Evolutionary conservation across 2,797 vertebrate genomes (phyloP).

Genomic region (Notoglanidium macrostoma): DNA sequence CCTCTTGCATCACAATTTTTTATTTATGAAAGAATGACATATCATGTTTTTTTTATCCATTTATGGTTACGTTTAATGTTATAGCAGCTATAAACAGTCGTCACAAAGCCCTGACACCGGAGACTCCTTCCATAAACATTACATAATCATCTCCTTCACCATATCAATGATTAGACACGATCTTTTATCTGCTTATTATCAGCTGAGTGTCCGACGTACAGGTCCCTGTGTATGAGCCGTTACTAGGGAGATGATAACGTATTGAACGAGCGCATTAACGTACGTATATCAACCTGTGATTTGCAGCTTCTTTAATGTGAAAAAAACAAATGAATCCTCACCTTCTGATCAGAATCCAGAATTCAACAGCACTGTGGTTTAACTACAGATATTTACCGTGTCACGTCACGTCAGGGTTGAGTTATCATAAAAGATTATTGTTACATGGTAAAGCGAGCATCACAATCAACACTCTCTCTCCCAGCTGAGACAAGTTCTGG

Average conservation of each 20-base stretch:
- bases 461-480: neutral
- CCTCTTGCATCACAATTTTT: neutral
- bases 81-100: neutral
- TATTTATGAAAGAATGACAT: neutral
- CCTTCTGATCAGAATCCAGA: neutral
- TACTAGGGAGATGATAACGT: neutral
- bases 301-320: neutral
- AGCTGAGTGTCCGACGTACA: neutral
- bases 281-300: neutral
- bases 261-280: neutral
- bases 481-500: neutral
- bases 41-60: neutral
- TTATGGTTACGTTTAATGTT: neutral
- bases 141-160: neutral
- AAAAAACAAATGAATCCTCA: neutral
- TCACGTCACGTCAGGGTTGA: neutral
- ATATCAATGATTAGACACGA: too few species aligned
- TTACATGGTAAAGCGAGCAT: neutral
- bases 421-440: neutral
- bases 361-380: neutral
- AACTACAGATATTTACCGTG: neutral
- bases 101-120: too few species aligned
- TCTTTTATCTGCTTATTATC: neutral
- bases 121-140: neutral
- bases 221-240: neutral